phyloP scores from a whole-genome alignment of 2,797 vertebrate genomes.

The Dipus sagitta region DNA sequence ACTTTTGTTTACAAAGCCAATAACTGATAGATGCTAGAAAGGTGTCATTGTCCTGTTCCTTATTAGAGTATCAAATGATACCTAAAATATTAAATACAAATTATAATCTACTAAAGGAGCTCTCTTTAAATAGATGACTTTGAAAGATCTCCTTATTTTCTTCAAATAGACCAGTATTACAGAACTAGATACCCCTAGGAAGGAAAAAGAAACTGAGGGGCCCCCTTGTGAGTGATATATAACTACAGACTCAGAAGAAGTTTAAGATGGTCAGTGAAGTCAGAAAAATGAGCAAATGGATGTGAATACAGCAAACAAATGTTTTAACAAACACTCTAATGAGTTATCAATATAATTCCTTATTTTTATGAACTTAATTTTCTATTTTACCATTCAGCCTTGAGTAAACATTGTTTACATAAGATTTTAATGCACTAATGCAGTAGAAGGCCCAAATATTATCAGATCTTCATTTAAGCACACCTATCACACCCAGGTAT shows the following conservation, averaged over 20 bases:
- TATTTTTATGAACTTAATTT: not conserved
- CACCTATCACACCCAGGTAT: not conserved
- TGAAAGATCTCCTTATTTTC: not conserved
- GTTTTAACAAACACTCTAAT: not conserved
- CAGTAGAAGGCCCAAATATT: not conserved
- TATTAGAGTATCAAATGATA: not conserved
- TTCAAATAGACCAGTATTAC: not conserved
- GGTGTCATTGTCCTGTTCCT: rapidly evolving
- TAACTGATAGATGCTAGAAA: not conserved
- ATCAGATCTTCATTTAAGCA: not conserved
- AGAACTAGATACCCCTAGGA: not conserved
- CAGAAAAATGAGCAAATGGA: not conserved
- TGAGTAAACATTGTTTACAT: not conserved
- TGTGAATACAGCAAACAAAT: not conserved
- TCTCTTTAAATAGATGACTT: not conserved
- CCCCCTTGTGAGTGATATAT: not conserved
- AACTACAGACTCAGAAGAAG: not conserved
- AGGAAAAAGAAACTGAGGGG: not conserved
- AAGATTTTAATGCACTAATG: not conserved
- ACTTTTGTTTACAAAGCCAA: not conserved
- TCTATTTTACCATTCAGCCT: not conserved
- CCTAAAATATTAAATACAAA: not conserved
- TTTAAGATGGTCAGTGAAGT: not conserved
- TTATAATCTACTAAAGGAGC: not conserved
- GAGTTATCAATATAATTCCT: not conserved